phyloP scores from a whole-genome alignment of 2,113 vertebrate genomes.

The Noctilio leporinus region DNA sequence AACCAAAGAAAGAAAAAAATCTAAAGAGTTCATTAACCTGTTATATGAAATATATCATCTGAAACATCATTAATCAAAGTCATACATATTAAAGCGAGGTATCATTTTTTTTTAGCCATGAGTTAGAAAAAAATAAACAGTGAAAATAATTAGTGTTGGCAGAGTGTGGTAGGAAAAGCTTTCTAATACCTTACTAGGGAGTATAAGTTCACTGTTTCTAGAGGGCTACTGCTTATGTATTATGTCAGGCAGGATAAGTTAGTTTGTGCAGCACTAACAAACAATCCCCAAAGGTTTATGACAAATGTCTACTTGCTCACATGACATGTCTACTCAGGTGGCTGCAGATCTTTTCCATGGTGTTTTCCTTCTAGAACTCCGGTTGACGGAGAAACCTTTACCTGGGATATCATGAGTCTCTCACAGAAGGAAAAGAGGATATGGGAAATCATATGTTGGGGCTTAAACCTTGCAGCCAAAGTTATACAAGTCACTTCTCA shows the following conservation, averaged over 20 bases:
- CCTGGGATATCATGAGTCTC: neutral
- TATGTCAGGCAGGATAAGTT: neutral
- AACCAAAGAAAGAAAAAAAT: neutral
- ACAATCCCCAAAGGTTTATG: neutral
- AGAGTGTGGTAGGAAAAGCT: neutral
- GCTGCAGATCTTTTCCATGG: fast-evolving
- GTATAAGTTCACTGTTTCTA: neutral
- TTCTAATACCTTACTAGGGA: neutral
- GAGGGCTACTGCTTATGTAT: neutral
- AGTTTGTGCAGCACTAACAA: neutral
- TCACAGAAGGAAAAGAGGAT: neutral
- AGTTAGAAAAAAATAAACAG: neutral
- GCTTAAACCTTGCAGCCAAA: neutral
- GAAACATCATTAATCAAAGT: neutral
- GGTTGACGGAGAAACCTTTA: neutral
- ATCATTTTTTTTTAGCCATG: neutral
- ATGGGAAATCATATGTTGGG: neutral
- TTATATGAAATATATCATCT: neutral
- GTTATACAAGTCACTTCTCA: neutral
- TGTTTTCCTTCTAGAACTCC: neutral
- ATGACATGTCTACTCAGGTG: neutral
- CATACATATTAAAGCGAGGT: neutral
- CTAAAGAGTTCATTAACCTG: neutral
- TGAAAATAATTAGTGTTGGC: neutral
- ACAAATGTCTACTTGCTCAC: neutral